Conservation (phyloP, 2,113 vertebrate species). For the Miniopterus natalensis region DNA sequence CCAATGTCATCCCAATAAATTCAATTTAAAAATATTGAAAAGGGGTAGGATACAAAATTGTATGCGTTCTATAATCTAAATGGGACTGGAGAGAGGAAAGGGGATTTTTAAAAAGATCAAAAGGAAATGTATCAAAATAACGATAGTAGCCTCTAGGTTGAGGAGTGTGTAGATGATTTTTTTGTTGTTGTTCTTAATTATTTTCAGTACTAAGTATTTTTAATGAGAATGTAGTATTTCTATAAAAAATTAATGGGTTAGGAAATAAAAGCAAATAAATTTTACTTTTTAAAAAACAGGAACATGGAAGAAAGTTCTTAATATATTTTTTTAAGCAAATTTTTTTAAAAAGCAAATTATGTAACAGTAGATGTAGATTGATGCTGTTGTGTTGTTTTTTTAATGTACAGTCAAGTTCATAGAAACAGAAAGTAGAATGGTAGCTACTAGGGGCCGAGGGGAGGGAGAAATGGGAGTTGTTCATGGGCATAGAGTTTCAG, state of each 20-base stretch:
- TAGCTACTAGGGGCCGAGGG: background rate
- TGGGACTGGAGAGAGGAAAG: background rate
- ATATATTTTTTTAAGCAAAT: background rate
- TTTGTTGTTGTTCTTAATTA: background rate
- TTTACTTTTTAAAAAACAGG: background rate
- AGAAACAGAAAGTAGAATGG: slow-evolving; percentile 28
- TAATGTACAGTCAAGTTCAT: background rate
- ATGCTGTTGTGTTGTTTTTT: background rate
- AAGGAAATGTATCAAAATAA: background rate
- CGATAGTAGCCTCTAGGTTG: background rate
- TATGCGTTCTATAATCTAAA: background rate
- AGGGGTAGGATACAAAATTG: background rate
- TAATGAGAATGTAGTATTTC: background rate
- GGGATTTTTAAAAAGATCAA: background rate
- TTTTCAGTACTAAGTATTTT: slow-evolving; percentile 20
- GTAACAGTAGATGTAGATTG: background rate
- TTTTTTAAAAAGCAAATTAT: background rate
- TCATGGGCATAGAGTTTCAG: background rate
- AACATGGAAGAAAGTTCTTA: slow-evolving; percentile 7
- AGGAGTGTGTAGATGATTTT: background rate
- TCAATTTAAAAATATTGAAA: background rate
- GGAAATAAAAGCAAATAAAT: slow-evolving; percentile 17
- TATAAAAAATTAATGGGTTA: background rate
- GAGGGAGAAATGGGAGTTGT: background rate
- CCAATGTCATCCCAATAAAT: too few relatives aligned